Evolutionary conservation across 1,140 invertebrate genomes (phyloP).

Genomic region (Cataglyphis hispanica): DNA sequence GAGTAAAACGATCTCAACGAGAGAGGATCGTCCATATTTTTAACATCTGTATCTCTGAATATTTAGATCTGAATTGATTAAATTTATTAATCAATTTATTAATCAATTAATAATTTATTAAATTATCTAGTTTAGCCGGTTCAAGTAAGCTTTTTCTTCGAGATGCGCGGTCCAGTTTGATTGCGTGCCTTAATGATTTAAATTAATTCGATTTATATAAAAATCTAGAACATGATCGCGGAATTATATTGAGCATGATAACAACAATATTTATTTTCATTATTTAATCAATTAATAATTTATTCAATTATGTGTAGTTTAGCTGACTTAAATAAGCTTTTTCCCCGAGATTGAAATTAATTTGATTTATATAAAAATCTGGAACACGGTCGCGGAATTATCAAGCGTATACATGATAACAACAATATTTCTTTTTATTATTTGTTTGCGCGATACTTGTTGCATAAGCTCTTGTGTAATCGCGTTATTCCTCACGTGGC

Average conservation of each 20-base stretch:
- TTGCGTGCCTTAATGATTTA: neutral
- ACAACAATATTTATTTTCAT: too few species aligned
- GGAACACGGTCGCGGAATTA: neutral
- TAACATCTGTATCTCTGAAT: slow-evolving; percentile 3
- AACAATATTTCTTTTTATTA: slow-evolving; percentile 26
- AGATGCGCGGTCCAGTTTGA: neutral
- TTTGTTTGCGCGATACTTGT: neutral
- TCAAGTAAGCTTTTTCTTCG: neutral
- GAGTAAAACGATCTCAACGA: slow-evolving; percentile 40
- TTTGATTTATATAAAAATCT: too few species aligned
- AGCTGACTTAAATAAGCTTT: neutral
- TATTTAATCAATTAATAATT: too few species aligned
- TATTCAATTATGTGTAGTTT: neutral
- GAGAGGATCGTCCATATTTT: slow-evolving; percentile 8
- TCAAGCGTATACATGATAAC: neutral
- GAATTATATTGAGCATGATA: too few species aligned
- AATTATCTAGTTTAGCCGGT: neutral
- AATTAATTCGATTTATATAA: too few species aligned
- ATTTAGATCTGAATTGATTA: neutral
- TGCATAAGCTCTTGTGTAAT: slow-evolving; percentile 31
- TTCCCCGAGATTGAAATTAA: neutral
- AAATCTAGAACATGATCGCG: too few species aligned
- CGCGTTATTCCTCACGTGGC: neutral
- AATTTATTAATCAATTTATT: neutral
- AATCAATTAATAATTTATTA: too few species aligned